phyloP scores from a whole-genome alignment of 1,140 invertebrate genomes.

The Heliothis virescens region DNA sequence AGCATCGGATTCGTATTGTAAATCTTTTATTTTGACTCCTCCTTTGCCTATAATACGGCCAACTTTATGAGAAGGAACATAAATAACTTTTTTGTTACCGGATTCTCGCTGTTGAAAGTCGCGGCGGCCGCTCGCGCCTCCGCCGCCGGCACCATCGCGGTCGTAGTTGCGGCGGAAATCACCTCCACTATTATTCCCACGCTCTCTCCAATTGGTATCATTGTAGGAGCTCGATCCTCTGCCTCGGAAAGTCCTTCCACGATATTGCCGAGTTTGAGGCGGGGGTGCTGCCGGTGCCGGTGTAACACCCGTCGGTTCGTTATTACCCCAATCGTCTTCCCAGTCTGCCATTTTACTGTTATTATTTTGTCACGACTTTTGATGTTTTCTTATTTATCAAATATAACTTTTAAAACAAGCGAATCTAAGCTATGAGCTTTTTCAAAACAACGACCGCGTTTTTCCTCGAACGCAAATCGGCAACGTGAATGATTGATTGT shows the following conservation, averaged over 20 bases:
- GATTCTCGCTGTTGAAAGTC: constrained; percentile 55
- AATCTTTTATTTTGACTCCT: constrained; percentile 91
- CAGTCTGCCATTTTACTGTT: constrained; percentile 62
- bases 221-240: constrained; percentile 54
- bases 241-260: constrained; percentile 55
- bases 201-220: constrained; percentile 67
- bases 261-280: constrained; percentile 58
- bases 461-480: constrained; percentile 12
- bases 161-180: constrained; percentile 26
- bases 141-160: constrained; percentile 17
- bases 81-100: constrained; percentile 71
- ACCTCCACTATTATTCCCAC: constrained; percentile 48
- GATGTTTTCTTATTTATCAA: background rate
- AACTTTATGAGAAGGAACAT: constrained; percentile 73
- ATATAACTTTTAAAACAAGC: background rate
- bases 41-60: constrained; percentile 88
- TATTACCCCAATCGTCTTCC: constrained; percentile 68
- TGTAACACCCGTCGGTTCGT: constrained; percentile 42
- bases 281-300: constrained; percentile 46
- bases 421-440: background rate
- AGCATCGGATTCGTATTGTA: constrained; percentile 86
- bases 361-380: constrained; percentile 3
- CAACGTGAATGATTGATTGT: constrained; percentile 21
- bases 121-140: constrained; percentile 47
- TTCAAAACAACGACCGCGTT: constrained; percentile 33